These are phyloP conservation scores for Toxostoma redivivum DNA, from an alignment of 2,113 vertebrate species.

Conservation along the genomic window DNA sequence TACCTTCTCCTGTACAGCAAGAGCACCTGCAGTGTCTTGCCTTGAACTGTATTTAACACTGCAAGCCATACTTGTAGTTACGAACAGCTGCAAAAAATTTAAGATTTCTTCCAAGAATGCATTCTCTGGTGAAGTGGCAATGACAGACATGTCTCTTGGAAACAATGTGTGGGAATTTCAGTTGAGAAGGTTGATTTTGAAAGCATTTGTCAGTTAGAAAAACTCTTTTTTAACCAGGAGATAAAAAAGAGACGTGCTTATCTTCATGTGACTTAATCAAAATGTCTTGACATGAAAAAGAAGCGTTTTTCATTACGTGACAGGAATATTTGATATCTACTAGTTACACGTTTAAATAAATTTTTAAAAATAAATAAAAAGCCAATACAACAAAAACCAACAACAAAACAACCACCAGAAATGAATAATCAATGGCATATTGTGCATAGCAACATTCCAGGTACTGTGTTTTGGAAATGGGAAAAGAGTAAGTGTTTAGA, in stretches of 20 bases:
- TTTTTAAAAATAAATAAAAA: not conserved
- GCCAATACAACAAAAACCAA: not conserved
- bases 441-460: not conserved
- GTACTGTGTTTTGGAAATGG: not conserved
- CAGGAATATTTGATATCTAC: not conserved
- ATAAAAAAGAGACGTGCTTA: not conserved
- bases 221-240: not conserved
- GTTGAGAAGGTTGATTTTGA: not conserved
- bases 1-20: not conserved
- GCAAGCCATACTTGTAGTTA: not conserved
- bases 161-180: not conserved
- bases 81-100: not conserved
- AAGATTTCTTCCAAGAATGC: not conserved
- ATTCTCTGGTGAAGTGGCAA: not conserved
- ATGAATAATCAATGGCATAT: not conserved
- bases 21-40: not conserved
- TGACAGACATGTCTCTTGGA: not conserved
- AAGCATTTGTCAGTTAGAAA: not conserved
- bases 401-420: not conserved
- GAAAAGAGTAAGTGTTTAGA: not conserved
- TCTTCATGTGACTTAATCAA: not conserved
- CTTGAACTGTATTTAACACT: not conserved
- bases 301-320: not conserved
- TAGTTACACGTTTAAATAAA: not conserved
- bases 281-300: not conserved